Conservation (phyloP, 2,888 invertebrate species). For the Leptura quadrifasciata region DNA sequence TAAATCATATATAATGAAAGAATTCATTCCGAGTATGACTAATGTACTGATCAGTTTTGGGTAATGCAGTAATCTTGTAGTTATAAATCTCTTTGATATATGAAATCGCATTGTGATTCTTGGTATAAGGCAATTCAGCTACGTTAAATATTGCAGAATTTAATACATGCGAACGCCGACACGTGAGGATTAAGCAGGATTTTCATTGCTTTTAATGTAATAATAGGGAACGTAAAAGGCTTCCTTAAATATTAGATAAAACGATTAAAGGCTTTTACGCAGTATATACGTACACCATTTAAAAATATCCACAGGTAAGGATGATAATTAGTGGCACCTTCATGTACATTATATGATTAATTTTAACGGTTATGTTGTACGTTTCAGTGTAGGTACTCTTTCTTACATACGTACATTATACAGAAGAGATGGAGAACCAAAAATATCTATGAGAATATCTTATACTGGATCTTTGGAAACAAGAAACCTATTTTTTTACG, state of each 20-base stretch:
- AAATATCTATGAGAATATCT: background rate
- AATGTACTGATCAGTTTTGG: background rate
- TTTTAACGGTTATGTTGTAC: background rate
- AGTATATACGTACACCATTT: slow-evolving; percentile 9
- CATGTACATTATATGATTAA: background rate
- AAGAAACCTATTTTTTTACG: background rate
- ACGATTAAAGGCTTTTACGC: slow-evolving; percentile 36
- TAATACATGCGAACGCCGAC: slow-evolving; percentile 33
- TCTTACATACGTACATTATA: background rate
- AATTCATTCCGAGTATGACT: too few relatives aligned
- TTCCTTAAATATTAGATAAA: slow-evolving; percentile 38
- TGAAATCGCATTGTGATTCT: background rate
- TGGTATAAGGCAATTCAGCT: background rate
- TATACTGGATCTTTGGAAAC: background rate
- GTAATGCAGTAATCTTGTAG: background rate
- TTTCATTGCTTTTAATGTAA: slow-evolving; percentile 39
- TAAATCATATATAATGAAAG: too few relatives aligned
- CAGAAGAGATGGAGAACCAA: background rate
- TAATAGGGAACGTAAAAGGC: slow-evolving; percentile 34
- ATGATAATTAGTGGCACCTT: slow-evolving; percentile 8
- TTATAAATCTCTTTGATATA: background rate
- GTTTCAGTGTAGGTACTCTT: background rate
- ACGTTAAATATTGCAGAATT: slow-evolving; percentile 27
- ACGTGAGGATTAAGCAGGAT: slow-evolving; percentile 38
- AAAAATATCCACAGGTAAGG: slow-evolving; percentile 14